phyloP scores from a whole-genome alignment of 2,888 invertebrate genomes.

The Pandemis heparana region DNA sequence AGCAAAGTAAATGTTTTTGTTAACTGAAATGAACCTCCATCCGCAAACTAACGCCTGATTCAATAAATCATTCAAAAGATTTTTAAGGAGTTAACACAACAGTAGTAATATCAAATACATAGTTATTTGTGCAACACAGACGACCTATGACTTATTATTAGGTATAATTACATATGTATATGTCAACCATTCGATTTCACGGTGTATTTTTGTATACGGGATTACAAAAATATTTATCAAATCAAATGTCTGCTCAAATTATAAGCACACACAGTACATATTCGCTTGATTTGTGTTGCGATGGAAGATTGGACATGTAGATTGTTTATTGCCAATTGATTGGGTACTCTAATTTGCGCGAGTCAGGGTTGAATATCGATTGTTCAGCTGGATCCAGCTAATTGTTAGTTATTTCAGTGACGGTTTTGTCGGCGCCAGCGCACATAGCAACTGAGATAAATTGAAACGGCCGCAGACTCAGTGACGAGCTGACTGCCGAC shows the following conservation, averaged over 20 bases:
- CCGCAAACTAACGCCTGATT: too few relatives aligned
- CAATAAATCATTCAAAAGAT: too few relatives aligned
- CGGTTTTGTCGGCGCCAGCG: not conserved
- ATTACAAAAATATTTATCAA: not conserved
- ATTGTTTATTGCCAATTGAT: not conserved
- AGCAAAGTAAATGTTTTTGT: too few relatives aligned
- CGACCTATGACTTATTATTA: not conserved
- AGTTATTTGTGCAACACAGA: not conserved
- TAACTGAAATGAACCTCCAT: too few relatives aligned
- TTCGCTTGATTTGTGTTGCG: not conserved
- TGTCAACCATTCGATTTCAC: not conserved
- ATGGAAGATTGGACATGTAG: not conserved
- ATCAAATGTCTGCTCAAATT: not conserved
- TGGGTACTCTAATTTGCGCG: not conserved
- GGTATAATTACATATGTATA: not conserved
- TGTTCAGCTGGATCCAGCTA: not conserved
- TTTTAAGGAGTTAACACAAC: not conserved
- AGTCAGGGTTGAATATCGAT: not conserved
- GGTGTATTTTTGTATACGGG: not conserved
- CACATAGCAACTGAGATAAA: slow-evolving; percentile 29
- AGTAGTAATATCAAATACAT: not conserved
- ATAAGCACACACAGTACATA: not conserved
- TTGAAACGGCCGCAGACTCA: not conserved
- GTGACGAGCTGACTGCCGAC: not conserved
- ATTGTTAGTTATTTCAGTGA: slow-evolving; percentile 20